These are phyloP conservation scores for Cotesia chilonis DNA, from an alignment of 1,140 invertebrate genomes.

Conservation along the genomic window DNA sequence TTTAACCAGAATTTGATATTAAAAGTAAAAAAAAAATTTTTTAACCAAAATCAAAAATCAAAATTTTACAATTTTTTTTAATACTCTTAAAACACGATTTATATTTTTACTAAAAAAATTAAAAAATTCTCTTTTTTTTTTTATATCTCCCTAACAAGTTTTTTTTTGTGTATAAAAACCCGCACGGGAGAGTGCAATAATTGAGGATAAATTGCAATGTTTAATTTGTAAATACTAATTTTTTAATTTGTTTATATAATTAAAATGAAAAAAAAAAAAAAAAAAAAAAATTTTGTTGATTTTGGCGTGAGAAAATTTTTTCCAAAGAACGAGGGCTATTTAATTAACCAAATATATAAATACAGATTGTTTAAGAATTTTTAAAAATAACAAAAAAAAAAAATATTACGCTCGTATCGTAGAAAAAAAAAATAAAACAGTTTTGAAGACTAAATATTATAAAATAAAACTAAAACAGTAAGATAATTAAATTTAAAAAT, in stretches of 20 bases:
- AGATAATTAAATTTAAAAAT: neutral
- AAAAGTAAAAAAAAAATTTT: too few relatives aligned
- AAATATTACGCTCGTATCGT: neutral
- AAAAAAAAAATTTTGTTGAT: too few relatives aligned
- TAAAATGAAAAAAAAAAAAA: neutral
- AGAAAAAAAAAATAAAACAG: slow-evolving; percentile 5
- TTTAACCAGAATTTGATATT: too few relatives aligned
- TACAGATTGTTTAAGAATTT: neutral
- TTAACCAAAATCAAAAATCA: too few relatives aligned
- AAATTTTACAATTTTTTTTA: too few relatives aligned
- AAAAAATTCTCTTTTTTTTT: too few relatives aligned
- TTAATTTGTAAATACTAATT: slow-evolving; percentile 30
- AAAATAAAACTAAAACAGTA: neutral
- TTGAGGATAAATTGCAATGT: slow-evolving; percentile 31
- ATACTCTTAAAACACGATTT: too few relatives aligned
- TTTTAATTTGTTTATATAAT: slow-evolving; percentile 2
- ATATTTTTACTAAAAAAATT: too few relatives aligned
- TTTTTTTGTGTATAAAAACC: neutral
- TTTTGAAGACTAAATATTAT: slow-evolving; percentile 2
- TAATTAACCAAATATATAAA: too few relatives aligned
- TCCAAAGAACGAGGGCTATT: too few relatives aligned
- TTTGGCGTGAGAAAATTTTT: too few relatives aligned
- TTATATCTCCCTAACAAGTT: too few relatives aligned
- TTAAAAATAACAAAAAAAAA: neutral
- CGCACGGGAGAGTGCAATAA: slow-evolving; percentile 39